phyloP scores from a whole-genome alignment of 35 echinoderm and acorn worm genomes.

The Amphiura filiformis region DNA sequence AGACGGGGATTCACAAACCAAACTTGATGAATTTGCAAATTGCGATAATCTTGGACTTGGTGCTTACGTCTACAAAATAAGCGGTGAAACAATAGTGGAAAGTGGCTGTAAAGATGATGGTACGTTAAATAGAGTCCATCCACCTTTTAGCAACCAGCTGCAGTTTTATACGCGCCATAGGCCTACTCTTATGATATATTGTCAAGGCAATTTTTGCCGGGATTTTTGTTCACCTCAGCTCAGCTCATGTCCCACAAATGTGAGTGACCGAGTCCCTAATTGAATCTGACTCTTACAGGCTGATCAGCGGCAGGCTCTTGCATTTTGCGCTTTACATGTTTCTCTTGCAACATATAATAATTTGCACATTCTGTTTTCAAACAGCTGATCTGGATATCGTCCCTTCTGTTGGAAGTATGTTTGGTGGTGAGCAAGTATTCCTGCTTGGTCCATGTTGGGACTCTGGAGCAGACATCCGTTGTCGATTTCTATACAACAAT shows the following conservation, averaged over 20 bases:
- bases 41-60: background rate
- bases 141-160: too few relatives aligned
- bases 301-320: too few relatives aligned
- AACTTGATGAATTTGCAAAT: background rate
- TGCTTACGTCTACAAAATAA: background rate
- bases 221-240: too few relatives aligned
- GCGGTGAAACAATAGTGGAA: background rate
- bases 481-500: background rate
- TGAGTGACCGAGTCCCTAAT: too few relatives aligned
- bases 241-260: too few relatives aligned
- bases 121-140: too few relatives aligned
- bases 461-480: background rate
- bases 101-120: background rate
- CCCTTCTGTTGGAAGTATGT: background rate
- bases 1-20: background rate
- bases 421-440: background rate
- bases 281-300: too few relatives aligned
- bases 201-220: too few relatives aligned
- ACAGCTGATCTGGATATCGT: background rate
- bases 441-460: background rate
- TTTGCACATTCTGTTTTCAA: background rate
- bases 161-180: too few relatives aligned
- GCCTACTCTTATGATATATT: too few relatives aligned
- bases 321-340: too few relatives aligned
- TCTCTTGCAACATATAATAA: too few relatives aligned